Conservation (phyloP, 2,888 invertebrate genomes). For the Ypsolopha sequella region DNA sequence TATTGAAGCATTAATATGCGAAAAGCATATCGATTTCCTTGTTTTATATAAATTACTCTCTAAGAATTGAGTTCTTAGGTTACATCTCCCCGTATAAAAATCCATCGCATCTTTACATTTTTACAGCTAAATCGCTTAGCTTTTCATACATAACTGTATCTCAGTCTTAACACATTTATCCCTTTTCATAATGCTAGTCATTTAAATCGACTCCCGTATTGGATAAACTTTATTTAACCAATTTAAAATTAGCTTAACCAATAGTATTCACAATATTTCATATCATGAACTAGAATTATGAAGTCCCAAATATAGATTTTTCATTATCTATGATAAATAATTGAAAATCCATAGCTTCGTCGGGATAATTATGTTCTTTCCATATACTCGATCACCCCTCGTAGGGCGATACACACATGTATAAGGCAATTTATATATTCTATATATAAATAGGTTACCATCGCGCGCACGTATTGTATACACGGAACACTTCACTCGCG, state of each 20-base stretch:
- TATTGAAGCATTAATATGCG: neutral
- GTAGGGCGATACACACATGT: conserved; percentile 24
- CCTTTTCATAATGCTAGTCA: conserved; percentile 2
- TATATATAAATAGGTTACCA: conserved; percentile 10
- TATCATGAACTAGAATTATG: conserved; percentile 4
- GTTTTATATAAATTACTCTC: neutral
- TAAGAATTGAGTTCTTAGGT: conserved; percentile 1
- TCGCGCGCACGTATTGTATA: conserved; percentile 1
- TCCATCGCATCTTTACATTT: neutral
- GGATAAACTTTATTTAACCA: neutral
- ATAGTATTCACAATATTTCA: conserved; percentile 3
- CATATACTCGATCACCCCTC: conserved; percentile 18
- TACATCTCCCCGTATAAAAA: conserved; percentile 1
- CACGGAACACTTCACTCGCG: neutral
- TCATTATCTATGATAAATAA: conserved; percentile 1
- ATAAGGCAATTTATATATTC: conserved; percentile 47
- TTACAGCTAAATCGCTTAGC: neutral
- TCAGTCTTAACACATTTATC: conserved; percentile 3
- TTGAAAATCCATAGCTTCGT: neutral
- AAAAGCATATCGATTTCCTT: neutral
- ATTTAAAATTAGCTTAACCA: neutral
- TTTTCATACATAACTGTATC: neutral
- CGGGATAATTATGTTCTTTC: neutral
- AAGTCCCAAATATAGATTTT: conserved; percentile 1
- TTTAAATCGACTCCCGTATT: neutral